Evolutionary conservation across 1,140 invertebrate species (phyloP), one percentile per base, ranked within the genome.

Genomic region (Drosophila fuyamai): DNA sequence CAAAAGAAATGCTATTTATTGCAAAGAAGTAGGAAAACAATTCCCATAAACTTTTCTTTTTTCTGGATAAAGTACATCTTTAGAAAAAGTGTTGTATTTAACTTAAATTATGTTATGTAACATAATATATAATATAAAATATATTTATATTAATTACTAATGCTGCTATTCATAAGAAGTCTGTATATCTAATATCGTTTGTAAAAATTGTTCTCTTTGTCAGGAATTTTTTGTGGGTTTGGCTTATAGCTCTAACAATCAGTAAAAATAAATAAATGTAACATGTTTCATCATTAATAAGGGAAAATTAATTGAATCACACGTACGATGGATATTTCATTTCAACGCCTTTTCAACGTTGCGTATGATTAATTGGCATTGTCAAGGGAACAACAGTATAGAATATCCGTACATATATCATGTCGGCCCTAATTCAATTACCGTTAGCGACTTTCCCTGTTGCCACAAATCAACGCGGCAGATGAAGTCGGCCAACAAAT

Each of bases 341-440:
- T 67, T 74, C 43, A 32, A 29, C 61, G 51, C 67, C 38, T 41
- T 44, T 54, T 57, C 71, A 46, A 57, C 55, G 46, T 40, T 68
- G 70, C 76, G 51, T 65, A 79, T 88, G 76, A 86, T 86, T 79
- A 86, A 85, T 81, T 61, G 51, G 57, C 32, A n/a, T 41, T 53
- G 61, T 68, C 61, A 44, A 14, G 36, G 1, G 18, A 9, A 66
- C 38, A 44, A n/a, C 46, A 41, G 46, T 32, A 32, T 32, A 59
- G 71, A 57, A 59, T 54, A 58, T 53, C 1, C 46, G 13, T 29
- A 41, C 51, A 82, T 89, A 66, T 83, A 79, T 83, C 80, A 77
- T 80, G 59, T 46, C 59, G 29, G 8, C 54, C 43, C 63, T 60
- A 66, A 83, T 88, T 84, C 80, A 83, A 88, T 88, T 89, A 83